A percentile compares a stretch with the other conserved stretches of the same genome.
Conservation (phyloP, 2,797 vertebrate species). For the Lepilemur ruficaudatus region DNA sequence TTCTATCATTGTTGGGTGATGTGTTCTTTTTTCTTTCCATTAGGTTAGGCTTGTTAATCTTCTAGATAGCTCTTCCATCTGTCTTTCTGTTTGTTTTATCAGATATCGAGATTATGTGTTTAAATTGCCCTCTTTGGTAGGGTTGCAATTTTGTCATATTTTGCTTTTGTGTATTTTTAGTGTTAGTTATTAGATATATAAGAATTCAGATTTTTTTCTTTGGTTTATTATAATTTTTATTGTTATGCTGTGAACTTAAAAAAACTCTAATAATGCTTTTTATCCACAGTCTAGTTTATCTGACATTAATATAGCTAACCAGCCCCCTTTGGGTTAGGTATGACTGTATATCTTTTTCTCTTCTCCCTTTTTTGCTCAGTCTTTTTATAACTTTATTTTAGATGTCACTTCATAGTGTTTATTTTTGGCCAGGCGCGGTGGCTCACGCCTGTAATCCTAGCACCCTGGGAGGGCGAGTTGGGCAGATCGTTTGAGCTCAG, state of each 20-base stretch:
- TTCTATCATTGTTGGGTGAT: neutral
- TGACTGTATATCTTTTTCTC: neutral
- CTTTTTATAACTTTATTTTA: neutral
- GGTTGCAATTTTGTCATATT: neutral
- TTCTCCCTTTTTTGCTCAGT: neutral
- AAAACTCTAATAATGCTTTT: neutral
- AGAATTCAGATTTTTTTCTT: neutral
- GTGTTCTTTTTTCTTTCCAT: neutral
- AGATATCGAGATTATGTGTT: neutral
- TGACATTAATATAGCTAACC: neutral
- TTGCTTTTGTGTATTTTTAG: constrained; percentile 1
- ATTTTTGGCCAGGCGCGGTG: neutral
- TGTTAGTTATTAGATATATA: neutral
- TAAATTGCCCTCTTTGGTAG: neutral
- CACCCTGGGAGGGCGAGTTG: too few species aligned
- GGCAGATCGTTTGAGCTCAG: too few species aligned
- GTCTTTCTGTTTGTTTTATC: neutral
- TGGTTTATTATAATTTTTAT: neutral
- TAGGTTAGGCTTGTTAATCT: neutral
- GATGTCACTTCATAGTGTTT: neutral
- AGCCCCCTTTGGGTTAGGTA: neutral
- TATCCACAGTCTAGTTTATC: neutral
- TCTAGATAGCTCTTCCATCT: neutral
- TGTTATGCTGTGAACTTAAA: neutral
- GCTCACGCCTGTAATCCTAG: too few species aligned